Base-by-base conservation (phyloP, 2,113 vertebrate species). In the Nothoprocta perdicaria region DNA sequence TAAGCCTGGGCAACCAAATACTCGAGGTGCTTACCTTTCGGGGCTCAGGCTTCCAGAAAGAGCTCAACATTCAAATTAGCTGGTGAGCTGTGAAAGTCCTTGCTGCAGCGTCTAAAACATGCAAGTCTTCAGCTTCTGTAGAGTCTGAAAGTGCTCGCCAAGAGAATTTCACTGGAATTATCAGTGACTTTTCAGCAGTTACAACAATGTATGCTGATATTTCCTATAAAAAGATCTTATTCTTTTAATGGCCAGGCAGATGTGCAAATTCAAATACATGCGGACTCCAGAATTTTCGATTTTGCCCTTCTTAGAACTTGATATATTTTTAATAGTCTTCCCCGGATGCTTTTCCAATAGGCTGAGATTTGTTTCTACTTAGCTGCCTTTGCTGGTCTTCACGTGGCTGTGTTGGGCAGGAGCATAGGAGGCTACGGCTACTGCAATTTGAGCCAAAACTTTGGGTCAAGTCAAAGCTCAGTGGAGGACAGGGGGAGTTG, bases 51-150 rank as follows among this genome's bases (percentile, higher is more conserved):
- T 91, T 80, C 67, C 61, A 50, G 46, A 52, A 57, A 46, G 57
- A 85, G 67, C 67, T 89, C 72, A 77, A 67, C 35, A 50, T 45
- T 35, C 35, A 31, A 17, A 82, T 72, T 94, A 86, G 58, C 83
- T 69, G 66, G 50, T 24, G 80, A 84, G n/a, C 80, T 35, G n/a
- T 81, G 71, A 45, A 90, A 94, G 90, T 69, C 88, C 84, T 63
- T 52, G 26, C 58, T 27, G 18, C 58, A 60, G 35, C 74, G 62
- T 79, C 66, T 92, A 65, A 75, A 81, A 62, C 23, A 29, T 61
- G 27, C 46, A 69, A 77, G 72, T 73, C n/a, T 79, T 76, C 19
- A 71, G 43, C 48, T 79, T 89, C 71, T 40, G 9, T 43, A 6
- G 48, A 76, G 52, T 52, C 35, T 43, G 57, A 46, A 67, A 57